Evolutionary conservation across 2,888 invertebrate genomes (phyloP).

Genomic region (Noctua fimbriata): DNA sequence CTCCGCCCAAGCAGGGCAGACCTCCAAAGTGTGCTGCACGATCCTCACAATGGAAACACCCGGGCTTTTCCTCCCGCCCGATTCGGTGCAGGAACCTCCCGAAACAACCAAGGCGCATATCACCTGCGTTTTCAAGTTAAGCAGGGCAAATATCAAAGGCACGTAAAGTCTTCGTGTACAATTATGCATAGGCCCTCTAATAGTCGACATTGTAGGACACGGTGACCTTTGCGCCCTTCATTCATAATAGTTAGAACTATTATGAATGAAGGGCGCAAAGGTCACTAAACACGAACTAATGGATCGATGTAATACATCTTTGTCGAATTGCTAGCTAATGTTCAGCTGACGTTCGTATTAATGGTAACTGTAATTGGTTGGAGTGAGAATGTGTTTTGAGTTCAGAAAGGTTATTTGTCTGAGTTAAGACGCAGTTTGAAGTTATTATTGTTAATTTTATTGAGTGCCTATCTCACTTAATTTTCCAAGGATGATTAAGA

Average conservation of each 20-base stretch:
- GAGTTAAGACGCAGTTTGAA: not conserved
- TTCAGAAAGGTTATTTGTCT: slow-evolving; percentile 26
- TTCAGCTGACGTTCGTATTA: slow-evolving; percentile 49
- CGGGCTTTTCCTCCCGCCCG: too few relatives aligned
- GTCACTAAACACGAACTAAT: slow-evolving; percentile 53
- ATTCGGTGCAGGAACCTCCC: too few relatives aligned
- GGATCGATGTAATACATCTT: slow-evolving; percentile 60
- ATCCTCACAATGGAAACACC: too few relatives aligned
- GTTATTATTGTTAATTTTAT: not conserved
- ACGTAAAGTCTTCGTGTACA: not conserved
- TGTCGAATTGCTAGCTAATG: slow-evolving; percentile 50
- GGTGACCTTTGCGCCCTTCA: slow-evolving; percentile 34
- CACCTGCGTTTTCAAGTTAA: not conserved
- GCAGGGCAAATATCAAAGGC: not conserved
- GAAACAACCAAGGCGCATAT: too few relatives aligned
- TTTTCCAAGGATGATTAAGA: not conserved
- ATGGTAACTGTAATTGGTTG: slow-evolving; percentile 43
- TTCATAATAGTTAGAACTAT: slow-evolving; percentile 30
- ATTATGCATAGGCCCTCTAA: not conserved
- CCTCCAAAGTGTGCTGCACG: too few relatives aligned
- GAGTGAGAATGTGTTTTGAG: slow-evolving; percentile 18
- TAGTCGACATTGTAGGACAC: slow-evolving; percentile 45
- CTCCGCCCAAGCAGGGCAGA: too few relatives aligned
- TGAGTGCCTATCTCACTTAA: not conserved
- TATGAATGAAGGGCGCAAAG: too few relatives aligned